phyloP scores from a whole-genome alignment of 2,797 vertebrate species.

The Rhinichthys osculus region DNA sequence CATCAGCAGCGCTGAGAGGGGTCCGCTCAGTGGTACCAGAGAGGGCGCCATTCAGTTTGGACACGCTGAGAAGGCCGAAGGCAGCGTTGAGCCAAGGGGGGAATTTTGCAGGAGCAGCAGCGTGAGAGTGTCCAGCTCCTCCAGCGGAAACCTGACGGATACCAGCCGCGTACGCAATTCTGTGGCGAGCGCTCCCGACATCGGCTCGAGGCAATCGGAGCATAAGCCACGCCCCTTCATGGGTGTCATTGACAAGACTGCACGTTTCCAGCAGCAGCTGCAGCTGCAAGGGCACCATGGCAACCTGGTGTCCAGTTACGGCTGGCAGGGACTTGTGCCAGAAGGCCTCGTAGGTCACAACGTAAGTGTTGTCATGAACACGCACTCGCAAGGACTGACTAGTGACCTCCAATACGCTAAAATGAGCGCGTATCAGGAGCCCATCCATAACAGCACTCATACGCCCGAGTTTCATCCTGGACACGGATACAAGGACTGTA shows the following conservation, averaged over 20 bases:
- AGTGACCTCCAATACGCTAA: slow-evolving; percentile 80
- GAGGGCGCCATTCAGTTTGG: slow-evolving; percentile 67
- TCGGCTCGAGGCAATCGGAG: slow-evolving; percentile 76
- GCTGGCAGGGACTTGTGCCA: slow-evolving; percentile 77
- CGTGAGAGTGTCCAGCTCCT: slow-evolving; percentile 83
- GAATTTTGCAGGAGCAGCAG: slow-evolving; percentile 71
- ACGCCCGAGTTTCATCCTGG: slow-evolving; percentile 54
- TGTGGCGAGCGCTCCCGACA: slow-evolving; percentile 56
- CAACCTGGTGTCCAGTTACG: slow-evolving; percentile 63
- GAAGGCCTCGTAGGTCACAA: slow-evolving; percentile 71
- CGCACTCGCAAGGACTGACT: slow-evolving; percentile 76
- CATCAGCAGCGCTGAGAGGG: slow-evolving; percentile 70
- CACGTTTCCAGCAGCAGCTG: slow-evolving; percentile 85
- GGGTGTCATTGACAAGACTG: slow-evolving; percentile 96
- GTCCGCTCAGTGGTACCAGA: slow-evolving; percentile 69
- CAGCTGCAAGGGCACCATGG: slow-evolving; percentile 54
- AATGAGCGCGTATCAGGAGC: slow-evolving; percentile 76
- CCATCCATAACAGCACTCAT: slow-evolving; percentile 78
- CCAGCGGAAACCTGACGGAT: slow-evolving; percentile 85
- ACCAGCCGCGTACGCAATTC: slow-evolving; percentile 66
- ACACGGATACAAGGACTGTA: slow-evolving; percentile 69
- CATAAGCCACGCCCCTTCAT: slow-evolving; percentile 93
- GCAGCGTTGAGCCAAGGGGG: slow-evolving; percentile 61
- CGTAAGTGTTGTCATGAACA: slow-evolving; percentile 71
- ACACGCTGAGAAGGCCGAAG: slow-evolving; percentile 72